These are phyloP conservation scores for Ictalurus furcatus DNA, from an alignment of 2,113 vertebrate genomes.

Conservation along the genomic window DNA sequence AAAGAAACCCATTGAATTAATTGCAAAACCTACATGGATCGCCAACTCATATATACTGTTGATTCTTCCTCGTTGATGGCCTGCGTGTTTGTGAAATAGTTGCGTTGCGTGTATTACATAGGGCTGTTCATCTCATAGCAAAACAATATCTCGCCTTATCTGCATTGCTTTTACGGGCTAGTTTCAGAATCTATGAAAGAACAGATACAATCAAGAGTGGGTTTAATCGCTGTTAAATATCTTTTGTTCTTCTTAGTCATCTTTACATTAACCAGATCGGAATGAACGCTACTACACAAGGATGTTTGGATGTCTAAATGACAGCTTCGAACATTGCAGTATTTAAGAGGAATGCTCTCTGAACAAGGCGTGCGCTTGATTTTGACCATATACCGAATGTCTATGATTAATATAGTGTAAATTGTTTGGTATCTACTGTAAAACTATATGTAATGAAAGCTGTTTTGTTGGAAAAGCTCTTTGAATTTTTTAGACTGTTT, in stretches of 20 bases:
- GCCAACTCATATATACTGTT: background rate
- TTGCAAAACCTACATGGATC: background rate
- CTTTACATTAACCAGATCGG: background rate
- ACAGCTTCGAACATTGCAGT: background rate
- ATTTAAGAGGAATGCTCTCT: background rate
- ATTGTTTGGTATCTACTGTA: background rate
- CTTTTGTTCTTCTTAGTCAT: conserved; percentile 12
- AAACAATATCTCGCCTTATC: background rate
- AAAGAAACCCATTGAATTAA: background rate
- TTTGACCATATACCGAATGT: background rate
- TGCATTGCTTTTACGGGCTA: background rate
- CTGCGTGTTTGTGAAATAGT: background rate
- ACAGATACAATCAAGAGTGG: conserved; percentile 25
- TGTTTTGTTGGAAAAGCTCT: background rate
- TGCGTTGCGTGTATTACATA: background rate
- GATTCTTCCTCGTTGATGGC: background rate
- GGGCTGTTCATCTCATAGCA: background rate
- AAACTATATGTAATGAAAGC: background rate
- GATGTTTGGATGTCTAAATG: background rate
- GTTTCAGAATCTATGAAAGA: conserved; percentile 23
- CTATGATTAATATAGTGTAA: background rate
- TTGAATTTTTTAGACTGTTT: background rate
- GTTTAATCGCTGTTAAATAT: conserved; percentile 22
- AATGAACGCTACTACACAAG: background rate
- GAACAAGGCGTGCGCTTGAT: background rate